Conservation (phyloP, 1,140 invertebrate genomes). For the Papilio polytes region DNA sequence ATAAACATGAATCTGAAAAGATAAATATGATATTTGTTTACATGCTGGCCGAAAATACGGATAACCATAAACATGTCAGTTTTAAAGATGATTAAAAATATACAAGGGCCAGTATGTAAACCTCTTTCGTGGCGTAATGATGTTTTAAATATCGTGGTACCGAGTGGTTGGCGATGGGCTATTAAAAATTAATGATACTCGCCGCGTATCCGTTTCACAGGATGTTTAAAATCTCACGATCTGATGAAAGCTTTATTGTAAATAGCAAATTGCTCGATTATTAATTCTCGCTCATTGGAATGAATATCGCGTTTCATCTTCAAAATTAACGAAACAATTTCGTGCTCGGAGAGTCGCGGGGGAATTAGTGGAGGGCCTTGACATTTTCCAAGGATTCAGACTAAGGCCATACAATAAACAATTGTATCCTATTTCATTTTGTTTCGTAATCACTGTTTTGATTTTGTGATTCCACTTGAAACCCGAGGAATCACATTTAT, state of each 20-base stretch:
- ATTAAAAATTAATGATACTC: conserved; percentile 33
- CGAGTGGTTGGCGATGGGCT: conserved; percentile 27
- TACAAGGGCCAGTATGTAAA: conserved; percentile 21
- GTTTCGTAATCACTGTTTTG: not conserved
- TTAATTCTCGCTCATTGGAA: conserved; percentile 9
- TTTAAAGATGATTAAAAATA: conserved; percentile 23
- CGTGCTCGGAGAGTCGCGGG: not conserved
- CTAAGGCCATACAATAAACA: conserved; percentile 4
- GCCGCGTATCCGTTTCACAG: conserved; percentile 7
- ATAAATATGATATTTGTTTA: conserved; percentile 2
- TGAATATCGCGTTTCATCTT: conserved; percentile 15
- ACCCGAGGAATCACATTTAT: not conserved
- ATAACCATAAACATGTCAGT: conserved; percentile 17
- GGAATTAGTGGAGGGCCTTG: not conserved
- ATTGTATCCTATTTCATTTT: not conserved
- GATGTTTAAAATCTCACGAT: conserved; percentile 20
- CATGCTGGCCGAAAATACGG: conserved; percentile 13
- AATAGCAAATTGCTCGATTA: conserved; percentile 21
- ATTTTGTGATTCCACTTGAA: conserved; percentile 8
- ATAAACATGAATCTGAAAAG: conserved; percentile 1
- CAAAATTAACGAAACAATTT: conserved; percentile 26
- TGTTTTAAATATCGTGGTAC: conserved; percentile 7
- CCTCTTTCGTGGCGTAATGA: conserved; percentile 29
- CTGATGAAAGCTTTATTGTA: conserved; percentile 19
- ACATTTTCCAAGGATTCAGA: conserved; percentile 30